A percentile compares a stretch with the other conserved stretches of the same genome.
Evolutionary conservation across 2,113 vertebrate genomes (phyloP).

Genomic region (Alosa alosa): DNA sequence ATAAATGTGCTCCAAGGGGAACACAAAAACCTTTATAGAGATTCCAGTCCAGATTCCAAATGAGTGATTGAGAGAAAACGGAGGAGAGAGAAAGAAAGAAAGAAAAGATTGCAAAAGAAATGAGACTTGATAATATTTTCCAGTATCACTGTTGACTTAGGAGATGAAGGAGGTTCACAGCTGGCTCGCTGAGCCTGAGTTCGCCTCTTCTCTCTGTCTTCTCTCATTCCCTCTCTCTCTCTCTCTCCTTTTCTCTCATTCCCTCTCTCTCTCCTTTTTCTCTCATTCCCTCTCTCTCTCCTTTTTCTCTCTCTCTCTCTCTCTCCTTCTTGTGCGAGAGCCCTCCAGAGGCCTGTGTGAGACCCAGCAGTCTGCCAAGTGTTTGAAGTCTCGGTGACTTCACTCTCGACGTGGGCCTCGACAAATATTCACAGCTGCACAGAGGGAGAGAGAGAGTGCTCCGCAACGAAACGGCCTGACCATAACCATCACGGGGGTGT

Average conservation of each 20-base stretch:
- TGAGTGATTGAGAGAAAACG: constrained; percentile 14
- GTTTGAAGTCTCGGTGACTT: constrained; percentile 55
- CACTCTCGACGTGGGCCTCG: constrained; percentile 43
- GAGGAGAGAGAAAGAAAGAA: constrained; percentile 1
- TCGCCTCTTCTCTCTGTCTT: constrained; percentile 38
- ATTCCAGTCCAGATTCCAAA: constrained; percentile 20
- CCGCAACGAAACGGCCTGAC: constrained; percentile 33
- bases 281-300: not conserved
- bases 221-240: not conserved
- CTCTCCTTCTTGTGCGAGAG: not conserved
- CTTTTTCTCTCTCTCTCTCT: constrained; percentile 14
- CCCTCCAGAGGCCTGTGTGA: constrained; percentile 34
- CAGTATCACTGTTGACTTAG: constrained; percentile 45
- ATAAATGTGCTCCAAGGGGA: not conserved
- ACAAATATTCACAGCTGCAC: constrained; percentile 48
- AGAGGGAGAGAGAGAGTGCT: constrained; percentile 12
- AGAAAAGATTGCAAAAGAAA: not conserved
- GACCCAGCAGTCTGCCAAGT: constrained; percentile 43
- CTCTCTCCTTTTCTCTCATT: constrained; percentile 2
- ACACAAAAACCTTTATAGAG: constrained; percentile 33
- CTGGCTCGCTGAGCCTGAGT: constrained; percentile 76
- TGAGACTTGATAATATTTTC: constrained; percentile 61
- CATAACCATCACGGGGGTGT: constrained; percentile 19
- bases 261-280: constrained; percentile 7
- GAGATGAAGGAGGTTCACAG: constrained; percentile 56